Conservation (phyloP, 1,140 invertebrate genomes). For the Orius laevigatus region DNA sequence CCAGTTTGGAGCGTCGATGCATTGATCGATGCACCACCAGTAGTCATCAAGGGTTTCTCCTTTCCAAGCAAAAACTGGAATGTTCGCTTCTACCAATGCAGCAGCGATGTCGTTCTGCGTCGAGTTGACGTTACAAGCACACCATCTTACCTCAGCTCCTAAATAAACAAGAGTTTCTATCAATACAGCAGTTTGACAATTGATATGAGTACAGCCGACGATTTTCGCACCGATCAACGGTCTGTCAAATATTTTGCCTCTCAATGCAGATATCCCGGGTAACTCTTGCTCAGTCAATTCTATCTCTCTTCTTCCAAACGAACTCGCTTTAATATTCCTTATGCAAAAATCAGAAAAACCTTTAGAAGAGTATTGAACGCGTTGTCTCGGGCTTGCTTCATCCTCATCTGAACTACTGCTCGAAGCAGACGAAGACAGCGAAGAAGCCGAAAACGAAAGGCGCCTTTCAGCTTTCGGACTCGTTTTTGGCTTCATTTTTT, state of each 20-base stretch:
- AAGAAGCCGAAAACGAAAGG: background rate
- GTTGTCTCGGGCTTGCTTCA: slow-evolving; percentile 71
- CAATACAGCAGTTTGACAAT: slow-evolving; percentile 91
- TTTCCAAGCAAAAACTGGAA: slow-evolving; percentile 86
- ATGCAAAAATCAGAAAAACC: slow-evolving; percentile 81
- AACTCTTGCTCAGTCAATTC: slow-evolving; percentile 97
- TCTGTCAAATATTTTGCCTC: slow-evolving; percentile 77
- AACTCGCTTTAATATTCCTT: slow-evolving; percentile 75
- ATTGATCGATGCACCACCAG: slow-evolving; percentile 97
- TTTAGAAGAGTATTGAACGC: slow-evolving; percentile 58
- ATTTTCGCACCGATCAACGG: slow-evolving; percentile 90
- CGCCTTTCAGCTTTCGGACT: too few species aligned
- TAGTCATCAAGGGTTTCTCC: slow-evolving; percentile 94
- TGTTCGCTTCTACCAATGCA: slow-evolving; percentile 72
- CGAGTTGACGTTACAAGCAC: slow-evolving; percentile 96
- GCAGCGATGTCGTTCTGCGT: slow-evolving; percentile 94
- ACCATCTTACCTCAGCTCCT: slow-evolving; percentile 84
- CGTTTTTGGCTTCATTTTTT: too few species aligned
- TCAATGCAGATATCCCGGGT: slow-evolving; percentile 89
- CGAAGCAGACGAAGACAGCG: slow-evolving; percentile 61
- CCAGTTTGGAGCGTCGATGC: slow-evolving; percentile 81
- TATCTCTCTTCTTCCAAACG: slow-evolving; percentile 87
- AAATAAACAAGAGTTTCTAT: slow-evolving; percentile 83
- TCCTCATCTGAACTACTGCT: slow-evolving; percentile 76
- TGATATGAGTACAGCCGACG: slow-evolving; percentile 94